phyloP scores from a whole-genome alignment of 2,888 invertebrate species.

The Orchestes rusci region DNA sequence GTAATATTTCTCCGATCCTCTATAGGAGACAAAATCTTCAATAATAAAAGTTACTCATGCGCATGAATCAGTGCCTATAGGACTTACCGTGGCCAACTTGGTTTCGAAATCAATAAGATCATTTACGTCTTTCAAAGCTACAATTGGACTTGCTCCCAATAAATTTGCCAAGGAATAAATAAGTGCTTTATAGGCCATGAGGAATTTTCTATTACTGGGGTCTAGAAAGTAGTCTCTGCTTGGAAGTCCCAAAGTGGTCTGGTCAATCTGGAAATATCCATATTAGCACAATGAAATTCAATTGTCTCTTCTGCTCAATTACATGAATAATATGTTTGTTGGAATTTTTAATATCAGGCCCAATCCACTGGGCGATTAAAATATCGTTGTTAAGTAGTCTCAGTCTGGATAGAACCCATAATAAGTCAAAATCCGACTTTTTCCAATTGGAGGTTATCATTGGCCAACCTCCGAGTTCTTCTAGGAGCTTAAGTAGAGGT shows the following conservation, averaged over 20 bases:
- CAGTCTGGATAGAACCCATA: slow-evolving; percentile 64
- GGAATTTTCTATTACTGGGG: slow-evolving; percentile 57
- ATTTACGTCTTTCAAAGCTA: slow-evolving; percentile 56
- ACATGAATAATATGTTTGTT: slow-evolving; percentile 78
- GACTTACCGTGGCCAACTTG: slow-evolving; percentile 51
- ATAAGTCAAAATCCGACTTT: slow-evolving; percentile 59
- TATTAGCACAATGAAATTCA: not conserved
- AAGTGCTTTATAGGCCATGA: slow-evolving; percentile 72
- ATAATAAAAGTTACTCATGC: no score
- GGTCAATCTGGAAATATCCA: slow-evolving; percentile 48
- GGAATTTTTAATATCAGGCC: slow-evolving; percentile 84
- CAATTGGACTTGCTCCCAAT: slow-evolving; percentile 57
- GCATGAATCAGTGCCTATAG: no score
- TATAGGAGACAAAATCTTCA: slow-evolving; percentile 66
- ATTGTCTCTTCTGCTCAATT: no score
- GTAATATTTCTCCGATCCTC: slow-evolving; percentile 76
- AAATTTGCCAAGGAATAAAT: slow-evolving; percentile 64
- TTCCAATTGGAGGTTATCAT: slow-evolving; percentile 63
- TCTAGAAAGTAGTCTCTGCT: slow-evolving; percentile 66
- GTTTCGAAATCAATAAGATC: slow-evolving; percentile 75
- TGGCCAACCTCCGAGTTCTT: slow-evolving; percentile 84
- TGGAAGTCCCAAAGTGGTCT: slow-evolving; percentile 72
- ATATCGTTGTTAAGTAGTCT: slow-evolving; percentile 80
- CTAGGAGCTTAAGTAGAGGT: slow-evolving; percentile 62
- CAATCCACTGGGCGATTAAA: slow-evolving; percentile 76